phyloP scores from a whole-genome alignment of 2,888 invertebrate species.

The Nesidiocoris tenuis region DNA sequence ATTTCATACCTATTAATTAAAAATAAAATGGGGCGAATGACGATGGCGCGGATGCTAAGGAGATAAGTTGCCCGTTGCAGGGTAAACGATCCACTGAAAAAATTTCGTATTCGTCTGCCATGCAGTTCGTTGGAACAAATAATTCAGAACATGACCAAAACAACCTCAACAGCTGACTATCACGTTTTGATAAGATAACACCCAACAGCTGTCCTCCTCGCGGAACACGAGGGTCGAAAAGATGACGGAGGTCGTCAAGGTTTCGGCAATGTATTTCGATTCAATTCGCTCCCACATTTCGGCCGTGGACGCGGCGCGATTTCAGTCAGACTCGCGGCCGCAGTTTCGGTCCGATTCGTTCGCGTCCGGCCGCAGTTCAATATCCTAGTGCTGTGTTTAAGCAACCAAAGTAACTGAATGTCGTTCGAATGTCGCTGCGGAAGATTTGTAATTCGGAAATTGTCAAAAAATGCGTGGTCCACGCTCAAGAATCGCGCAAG shows the following conservation, averaged over 20 bases:
- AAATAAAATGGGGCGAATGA: no score
- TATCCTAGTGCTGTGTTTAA: neutral
- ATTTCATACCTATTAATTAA: no score
- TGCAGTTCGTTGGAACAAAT: no score
- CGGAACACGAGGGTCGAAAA: neutral
- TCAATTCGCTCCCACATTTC: neutral
- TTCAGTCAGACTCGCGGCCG: neutral
- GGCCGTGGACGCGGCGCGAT: neutral
- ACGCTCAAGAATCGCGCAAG: slow-evolving; percentile 56
- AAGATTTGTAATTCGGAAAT: slow-evolving; percentile 8
- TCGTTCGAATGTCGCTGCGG: slow-evolving; percentile 28
- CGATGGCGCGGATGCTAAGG: no score
- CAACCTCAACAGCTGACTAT: no score
- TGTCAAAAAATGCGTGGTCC: slow-evolving; percentile 50
- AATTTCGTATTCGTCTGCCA: no score
- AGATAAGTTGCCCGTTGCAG: no score
- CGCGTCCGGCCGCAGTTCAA: neutral
- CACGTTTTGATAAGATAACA: no score
- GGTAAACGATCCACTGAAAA: no score
- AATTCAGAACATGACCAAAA: no score
- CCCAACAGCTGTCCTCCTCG: no score
- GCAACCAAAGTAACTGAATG: no score
- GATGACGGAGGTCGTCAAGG: neutral
- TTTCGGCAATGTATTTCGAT: neutral
- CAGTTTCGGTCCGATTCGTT: neutral